A percentile compares a stretch with the other conserved stretches of the same genome.
phyloP scores from a whole-genome alignment of 2,888 invertebrate species.

The Drosophila buzzatii region DNA sequence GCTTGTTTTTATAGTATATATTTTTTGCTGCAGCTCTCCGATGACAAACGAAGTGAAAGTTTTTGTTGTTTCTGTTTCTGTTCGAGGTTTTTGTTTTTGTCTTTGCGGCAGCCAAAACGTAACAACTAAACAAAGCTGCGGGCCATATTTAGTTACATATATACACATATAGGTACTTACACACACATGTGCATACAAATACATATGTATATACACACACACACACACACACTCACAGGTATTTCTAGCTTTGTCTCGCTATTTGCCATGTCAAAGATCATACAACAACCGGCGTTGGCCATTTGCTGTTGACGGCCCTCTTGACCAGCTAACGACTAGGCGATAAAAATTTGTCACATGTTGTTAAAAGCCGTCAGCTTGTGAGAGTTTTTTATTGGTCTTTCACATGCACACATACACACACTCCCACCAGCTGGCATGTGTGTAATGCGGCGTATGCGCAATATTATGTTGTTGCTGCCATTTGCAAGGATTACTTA shows the following conservation, averaged over 20 bases:
- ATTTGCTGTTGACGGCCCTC: slow-evolving; percentile 46
- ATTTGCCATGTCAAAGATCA: slow-evolving; percentile 70
- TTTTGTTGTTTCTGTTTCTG: slow-evolving; percentile 54
- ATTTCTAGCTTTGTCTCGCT: slow-evolving; percentile 38
- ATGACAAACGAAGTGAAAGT: slow-evolving; percentile 79
- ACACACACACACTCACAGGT: background rate
- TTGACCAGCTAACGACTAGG: slow-evolving; percentile 45
- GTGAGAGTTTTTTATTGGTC: slow-evolving; percentile 37
- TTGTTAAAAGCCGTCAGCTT: slow-evolving; percentile 51
- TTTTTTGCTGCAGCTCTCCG: slow-evolving; percentile 57
- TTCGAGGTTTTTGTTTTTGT: slow-evolving; percentile 58
- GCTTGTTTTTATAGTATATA: slow-evolving; percentile 41
- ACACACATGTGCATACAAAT: background rate
- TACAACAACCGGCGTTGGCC: slow-evolving; percentile 19
- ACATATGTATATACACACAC: background rate
- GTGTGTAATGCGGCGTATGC: slow-evolving; percentile 41
- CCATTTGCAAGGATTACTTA: slow-evolving; percentile 31
- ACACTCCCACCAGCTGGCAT: slow-evolving; percentile 14
- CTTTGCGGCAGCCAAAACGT: slow-evolving; percentile 69
- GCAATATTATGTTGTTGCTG: slow-evolving; percentile 35
- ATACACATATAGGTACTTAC: slow-evolving; percentile 14
- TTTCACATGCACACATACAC: slow-evolving; percentile 29
- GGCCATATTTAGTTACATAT: slow-evolving; percentile 53
- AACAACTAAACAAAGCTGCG: slow-evolving; percentile 76
- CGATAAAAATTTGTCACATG: slow-evolving; percentile 78